These are phyloP conservation scores for Xerus inauris DNA, from an alignment of 2,113 vertebrate genomes.

Conservation along the genomic window DNA sequence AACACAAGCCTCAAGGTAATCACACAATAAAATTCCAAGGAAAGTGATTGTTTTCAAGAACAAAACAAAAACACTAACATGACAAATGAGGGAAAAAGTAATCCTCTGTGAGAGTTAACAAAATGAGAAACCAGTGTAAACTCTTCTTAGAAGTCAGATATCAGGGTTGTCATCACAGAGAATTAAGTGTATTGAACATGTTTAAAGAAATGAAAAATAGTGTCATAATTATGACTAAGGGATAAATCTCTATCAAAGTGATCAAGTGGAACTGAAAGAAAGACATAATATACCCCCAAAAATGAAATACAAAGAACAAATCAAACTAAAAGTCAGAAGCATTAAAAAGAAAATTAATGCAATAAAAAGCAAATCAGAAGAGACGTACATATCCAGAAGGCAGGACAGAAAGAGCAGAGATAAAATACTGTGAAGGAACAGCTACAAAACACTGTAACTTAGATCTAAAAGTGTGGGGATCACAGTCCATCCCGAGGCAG, in stretches of 20 bases:
- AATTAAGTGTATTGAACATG: neutral
- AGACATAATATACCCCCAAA: neutral
- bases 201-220: neutral
- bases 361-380: neutral
- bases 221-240: neutral
- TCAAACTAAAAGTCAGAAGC: neutral
- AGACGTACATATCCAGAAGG: neutral
- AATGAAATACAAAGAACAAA: neutral
- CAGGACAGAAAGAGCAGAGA: neutral
- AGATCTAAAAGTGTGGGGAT: neutral
- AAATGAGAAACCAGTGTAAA: neutral
- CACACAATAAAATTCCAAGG: neutral
- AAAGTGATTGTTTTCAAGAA: constrained; percentile 10
- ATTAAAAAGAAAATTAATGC: neutral
- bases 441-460: neutral
- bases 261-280: neutral
- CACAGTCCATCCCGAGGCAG: no score
- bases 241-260: neutral
- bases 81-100: neutral
- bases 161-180: neutral
- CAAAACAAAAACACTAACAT: neutral
- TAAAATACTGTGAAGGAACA: neutral
- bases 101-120: neutral
- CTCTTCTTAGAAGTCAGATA: neutral
- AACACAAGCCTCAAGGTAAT: constrained; percentile 43